phyloP scores from a whole-genome alignment of 2,113 vertebrate species.

The Sylvilagus bachmani region DNA sequence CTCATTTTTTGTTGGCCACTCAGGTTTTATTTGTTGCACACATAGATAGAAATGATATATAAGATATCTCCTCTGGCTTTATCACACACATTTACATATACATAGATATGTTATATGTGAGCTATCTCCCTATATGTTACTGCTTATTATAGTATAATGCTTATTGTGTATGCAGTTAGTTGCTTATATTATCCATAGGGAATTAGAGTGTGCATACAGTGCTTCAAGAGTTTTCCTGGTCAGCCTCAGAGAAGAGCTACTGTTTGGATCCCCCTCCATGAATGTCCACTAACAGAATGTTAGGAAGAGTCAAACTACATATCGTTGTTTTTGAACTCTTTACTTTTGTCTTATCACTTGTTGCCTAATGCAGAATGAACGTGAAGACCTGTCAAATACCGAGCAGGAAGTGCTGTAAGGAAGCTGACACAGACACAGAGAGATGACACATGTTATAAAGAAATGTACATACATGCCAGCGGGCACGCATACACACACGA shows the following conservation, averaged over 20 bases:
- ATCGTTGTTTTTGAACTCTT: neutral
- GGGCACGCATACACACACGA: fast-evolving
- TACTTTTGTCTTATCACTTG: neutral
- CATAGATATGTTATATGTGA: neutral
- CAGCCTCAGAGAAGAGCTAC: neutral
- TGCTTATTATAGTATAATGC: fast-evolving
- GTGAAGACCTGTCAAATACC: neutral
- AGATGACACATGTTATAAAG: neutral
- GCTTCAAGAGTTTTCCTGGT: neutral
- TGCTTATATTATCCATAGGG: fast-evolving
- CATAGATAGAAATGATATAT: no score
- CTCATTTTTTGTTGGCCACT: neutral
- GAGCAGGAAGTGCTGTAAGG: neutral
- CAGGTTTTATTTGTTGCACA: neutral
- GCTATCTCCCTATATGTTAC: no score
- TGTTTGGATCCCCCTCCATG: neutral
- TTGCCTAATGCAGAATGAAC: neutral
- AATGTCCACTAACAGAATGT: neutral
- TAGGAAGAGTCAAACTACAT: neutral
- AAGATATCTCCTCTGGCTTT: no score
- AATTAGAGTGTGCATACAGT: neutral
- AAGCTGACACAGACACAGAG: neutral
- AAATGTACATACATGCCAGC: fast-evolving
- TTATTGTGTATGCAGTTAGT: neutral
- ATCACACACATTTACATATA: neutral